Conservation (phyloP, 2,113 vertebrate genomes). For the Dipodomys ordii region DNA sequence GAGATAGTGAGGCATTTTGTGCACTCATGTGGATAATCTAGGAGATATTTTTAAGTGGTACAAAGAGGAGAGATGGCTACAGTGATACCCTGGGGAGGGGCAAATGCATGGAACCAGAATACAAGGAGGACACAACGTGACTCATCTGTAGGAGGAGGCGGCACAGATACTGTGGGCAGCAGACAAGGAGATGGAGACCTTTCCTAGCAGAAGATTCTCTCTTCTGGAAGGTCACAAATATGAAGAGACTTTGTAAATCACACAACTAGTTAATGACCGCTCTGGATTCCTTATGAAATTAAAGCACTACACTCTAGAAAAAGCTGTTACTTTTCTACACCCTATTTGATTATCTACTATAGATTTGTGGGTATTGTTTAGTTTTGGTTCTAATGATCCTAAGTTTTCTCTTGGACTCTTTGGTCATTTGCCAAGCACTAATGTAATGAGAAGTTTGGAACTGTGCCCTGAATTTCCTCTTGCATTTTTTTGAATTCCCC, state of each 20-base stretch:
- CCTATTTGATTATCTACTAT: background rate
- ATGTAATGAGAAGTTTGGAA: slow-evolving; percentile 72
- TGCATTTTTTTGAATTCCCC: slow-evolving; percentile 37
- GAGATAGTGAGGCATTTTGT: background rate
- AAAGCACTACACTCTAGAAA: background rate
- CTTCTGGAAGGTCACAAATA: background rate
- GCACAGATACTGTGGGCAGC: background rate
- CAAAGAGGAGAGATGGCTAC: background rate
- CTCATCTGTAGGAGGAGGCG: background rate
- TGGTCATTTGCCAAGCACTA: slow-evolving; percentile 58
- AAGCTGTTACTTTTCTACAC: background rate
- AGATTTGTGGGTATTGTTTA: background rate
- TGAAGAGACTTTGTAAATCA: background rate
- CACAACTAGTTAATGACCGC: background rate
- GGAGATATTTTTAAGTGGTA: background rate
- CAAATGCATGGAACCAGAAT: background rate
- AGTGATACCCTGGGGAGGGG: background rate
- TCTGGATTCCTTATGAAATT: slow-evolving; percentile 20
- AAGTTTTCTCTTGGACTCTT: slow-evolving; percentile 37
- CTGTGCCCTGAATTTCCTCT: slow-evolving; percentile 48
- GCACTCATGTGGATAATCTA: background rate
- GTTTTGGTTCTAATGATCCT: background rate
- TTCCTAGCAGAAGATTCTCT: background rate
- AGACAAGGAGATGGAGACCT: background rate
- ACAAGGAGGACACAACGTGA: background rate